A percentile compares a stretch with the other conserved stretches of the same genome.
Evolutionary conservation across 2,797 vertebrate genomes (phyloP).

Genomic region (Ptychadena robeensis): DNA sequence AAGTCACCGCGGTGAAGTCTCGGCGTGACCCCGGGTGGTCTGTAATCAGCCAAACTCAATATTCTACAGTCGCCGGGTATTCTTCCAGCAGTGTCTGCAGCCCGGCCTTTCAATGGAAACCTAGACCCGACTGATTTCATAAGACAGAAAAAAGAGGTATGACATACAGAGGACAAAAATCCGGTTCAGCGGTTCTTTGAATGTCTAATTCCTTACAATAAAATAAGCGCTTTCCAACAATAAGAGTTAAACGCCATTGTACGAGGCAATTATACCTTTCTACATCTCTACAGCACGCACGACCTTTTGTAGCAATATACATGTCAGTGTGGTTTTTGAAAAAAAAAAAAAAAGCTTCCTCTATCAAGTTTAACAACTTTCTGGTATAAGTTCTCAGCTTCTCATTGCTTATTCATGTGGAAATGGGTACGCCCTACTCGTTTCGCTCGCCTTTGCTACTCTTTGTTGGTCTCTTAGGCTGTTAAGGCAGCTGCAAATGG

Average conservation of each 20-base stretch:
- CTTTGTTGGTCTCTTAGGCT: constrained; percentile 86
- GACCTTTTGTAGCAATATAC: constrained; percentile 64
- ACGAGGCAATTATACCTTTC: constrained; percentile 53
- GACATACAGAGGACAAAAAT: constrained; percentile 33
- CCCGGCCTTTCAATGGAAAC: constrained; percentile 27
- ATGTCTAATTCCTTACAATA: constrained; percentile 43
- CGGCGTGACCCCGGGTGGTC: constrained; percentile 7
- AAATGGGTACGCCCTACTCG: constrained; percentile 88
- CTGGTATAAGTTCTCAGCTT: constrained; percentile 86
- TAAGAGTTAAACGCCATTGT: constrained; percentile 58
- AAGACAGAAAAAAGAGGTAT: neutral
- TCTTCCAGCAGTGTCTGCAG: constrained; percentile 2
- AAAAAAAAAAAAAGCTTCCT: constrained; percentile 75
- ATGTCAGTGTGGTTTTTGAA: constrained; percentile 56
- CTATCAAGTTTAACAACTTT: constrained; percentile 90
- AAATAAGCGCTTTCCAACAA: constrained; percentile 59
- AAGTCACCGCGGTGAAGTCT: too few species aligned
- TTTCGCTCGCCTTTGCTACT: constrained; percentile 85
- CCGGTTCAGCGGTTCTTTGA: neutral
- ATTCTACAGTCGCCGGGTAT: neutral
- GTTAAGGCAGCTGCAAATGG: constrained; percentile 95
- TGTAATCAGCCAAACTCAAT: neutral
- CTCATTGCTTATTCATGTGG: constrained; percentile 97
- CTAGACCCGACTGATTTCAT: neutral
- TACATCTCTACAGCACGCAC: constrained; percentile 61